phyloP scores from a whole-genome alignment of 2,888 invertebrate species.

The Chloromyia formosa region DNA sequence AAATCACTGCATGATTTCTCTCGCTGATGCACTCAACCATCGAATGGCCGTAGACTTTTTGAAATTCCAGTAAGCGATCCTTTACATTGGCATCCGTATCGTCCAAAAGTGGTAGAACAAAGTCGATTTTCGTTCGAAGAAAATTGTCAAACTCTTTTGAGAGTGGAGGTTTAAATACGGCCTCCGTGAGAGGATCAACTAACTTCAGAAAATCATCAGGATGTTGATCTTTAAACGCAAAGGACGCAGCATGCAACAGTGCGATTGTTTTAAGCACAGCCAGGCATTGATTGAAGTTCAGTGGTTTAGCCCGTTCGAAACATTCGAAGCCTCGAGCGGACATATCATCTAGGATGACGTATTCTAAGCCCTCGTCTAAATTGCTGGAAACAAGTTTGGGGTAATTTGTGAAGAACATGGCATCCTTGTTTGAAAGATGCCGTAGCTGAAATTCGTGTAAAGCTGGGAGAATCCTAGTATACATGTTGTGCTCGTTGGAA shows the following conservation, averaged over 20 bases:
- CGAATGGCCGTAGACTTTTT: conserved; percentile 26
- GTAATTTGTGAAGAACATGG: conserved; percentile 43
- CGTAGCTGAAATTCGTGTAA: conserved; percentile 41
- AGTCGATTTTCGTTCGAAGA: conserved; percentile 30
- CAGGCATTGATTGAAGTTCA: conserved; percentile 64
- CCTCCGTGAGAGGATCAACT: conserved; percentile 27
- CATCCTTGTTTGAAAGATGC: conserved; percentile 18
- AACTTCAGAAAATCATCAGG: conserved; percentile 61
- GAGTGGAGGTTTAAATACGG: conserved; percentile 36
- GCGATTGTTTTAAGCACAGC: conserved; percentile 63
- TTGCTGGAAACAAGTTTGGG: conserved; percentile 59
- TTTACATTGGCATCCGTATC: conserved; percentile 21
- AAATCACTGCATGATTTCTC: conserved; percentile 41
- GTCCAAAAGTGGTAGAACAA: conserved; percentile 26
- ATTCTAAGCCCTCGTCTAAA: conserved; percentile 64
- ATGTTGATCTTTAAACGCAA: conserved; percentile 66
- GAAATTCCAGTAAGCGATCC: conserved; percentile 28
- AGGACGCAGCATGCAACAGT: conserved; percentile 66
- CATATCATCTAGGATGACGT: conserved; percentile 65
- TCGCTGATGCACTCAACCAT: conserved; percentile 43
- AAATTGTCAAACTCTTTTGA: conserved; percentile 32
- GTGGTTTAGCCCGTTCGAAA: conserved; percentile 63
- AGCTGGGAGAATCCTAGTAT: conserved; percentile 35
- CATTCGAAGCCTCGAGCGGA: conserved; percentile 58
- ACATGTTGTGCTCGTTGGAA: conserved; percentile 41